Conservation (phyloP, 2,888 invertebrate species). For the Agrochola macilenta region DNA sequence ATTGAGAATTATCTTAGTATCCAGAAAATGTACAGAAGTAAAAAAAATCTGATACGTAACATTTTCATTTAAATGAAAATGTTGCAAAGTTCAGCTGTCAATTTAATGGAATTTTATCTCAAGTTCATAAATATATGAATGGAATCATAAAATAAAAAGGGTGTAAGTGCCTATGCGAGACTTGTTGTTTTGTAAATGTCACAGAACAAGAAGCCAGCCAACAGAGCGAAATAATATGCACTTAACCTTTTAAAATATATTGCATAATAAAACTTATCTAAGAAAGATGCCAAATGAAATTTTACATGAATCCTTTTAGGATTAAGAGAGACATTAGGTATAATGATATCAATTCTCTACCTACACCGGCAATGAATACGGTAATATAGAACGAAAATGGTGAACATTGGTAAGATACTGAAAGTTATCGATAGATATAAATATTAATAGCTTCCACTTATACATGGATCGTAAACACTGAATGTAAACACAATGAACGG, state of each 20-base stretch:
- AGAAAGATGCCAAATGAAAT: conserved; percentile 39
- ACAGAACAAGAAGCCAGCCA: conserved; percentile 25
- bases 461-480: conserved; percentile 33
- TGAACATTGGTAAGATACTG: conserved; percentile 41
- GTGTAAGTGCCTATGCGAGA: conserved; percentile 6
- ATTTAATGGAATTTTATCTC: neutral
- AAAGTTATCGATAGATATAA: conserved; percentile 50
- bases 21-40: neutral
- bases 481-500: conserved; percentile 18
- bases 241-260: conserved; percentile 43
- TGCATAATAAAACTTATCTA: conserved; percentile 28
- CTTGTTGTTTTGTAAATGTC: conserved; percentile 27
- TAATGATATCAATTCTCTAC: conserved; percentile 49
- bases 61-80: too few species aligned
- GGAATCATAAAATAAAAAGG: conserved; percentile 6
- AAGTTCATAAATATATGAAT: neutral
- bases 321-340: conserved; percentile 27
- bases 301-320: conserved; percentile 19
- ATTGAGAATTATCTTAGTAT: neutral
- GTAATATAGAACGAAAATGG: conserved; percentile 36
- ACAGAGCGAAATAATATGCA: conserved; percentile 33
- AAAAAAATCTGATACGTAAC: too few species aligned
- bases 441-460: conserved; percentile 48
- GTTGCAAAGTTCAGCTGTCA: neutral
- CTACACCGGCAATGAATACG: conserved; percentile 51